Conservation (phyloP, 2,888 invertebrate species). For the Mesochorus sp. region DNA sequence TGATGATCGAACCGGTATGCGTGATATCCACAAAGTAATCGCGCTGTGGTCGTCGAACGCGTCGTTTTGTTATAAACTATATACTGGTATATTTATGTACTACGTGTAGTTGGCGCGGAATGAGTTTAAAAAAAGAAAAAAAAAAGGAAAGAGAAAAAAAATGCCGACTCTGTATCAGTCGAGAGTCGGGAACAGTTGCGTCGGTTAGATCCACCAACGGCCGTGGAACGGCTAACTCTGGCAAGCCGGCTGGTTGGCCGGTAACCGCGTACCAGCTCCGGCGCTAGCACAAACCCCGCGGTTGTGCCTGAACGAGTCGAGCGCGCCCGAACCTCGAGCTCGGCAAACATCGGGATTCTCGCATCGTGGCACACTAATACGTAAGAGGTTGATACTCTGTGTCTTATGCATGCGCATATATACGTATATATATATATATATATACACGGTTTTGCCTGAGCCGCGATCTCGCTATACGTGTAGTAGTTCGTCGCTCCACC, state of each 20-base stretch:
- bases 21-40: conserved; percentile 15
- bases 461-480: conserved; percentile 17
- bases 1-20: conserved; percentile 11
- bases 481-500: conserved; percentile 15
- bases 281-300: conserved; percentile 37
- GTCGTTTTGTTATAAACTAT: conserved; percentile 33
- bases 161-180: conserved; percentile 33
- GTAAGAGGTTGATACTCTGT: conserved; percentile 11
- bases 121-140: conserved; percentile 4
- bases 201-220: conserved; percentile 73
- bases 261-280: conserved; percentile 60
- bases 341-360: conserved; percentile 75
- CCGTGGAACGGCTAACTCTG: conserved; percentile 79
- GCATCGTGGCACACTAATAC: conserved; percentile 49
- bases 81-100: conserved; percentile 19
- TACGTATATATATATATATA: not conserved
- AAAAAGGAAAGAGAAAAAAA: conserved; percentile 12
- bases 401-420: not conserved
- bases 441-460: not conserved
- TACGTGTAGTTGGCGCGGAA: conserved; percentile 30
- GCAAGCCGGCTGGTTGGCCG: conserved; percentile 74
- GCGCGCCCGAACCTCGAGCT: conserved; percentile 72
- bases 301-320: conserved; percentile 67
- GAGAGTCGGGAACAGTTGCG: conserved; percentile 59
- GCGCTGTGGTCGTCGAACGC: conserved; percentile 25